Percentiles rank a stretch among this genome's conserved stretches.
These are phyloP conservation scores for Hypotaenidia okinawae DNA, from an alignment of 2,797 vertebrate genomes.

Conservation along the genomic window DNA sequence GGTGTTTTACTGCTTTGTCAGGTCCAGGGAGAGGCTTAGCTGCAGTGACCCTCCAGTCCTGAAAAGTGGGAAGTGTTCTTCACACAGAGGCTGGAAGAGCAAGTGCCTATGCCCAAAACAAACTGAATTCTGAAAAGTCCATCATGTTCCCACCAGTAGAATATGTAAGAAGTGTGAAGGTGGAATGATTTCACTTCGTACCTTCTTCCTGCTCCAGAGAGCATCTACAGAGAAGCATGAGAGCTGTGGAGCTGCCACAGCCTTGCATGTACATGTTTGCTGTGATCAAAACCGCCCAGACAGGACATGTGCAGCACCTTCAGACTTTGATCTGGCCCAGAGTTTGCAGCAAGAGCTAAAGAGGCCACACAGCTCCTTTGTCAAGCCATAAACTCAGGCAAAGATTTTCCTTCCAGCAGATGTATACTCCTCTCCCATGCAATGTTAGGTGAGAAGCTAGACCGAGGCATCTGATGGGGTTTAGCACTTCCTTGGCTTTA, in stretches of 20 bases:
- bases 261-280: background rate
- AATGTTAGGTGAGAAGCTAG: background rate
- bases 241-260: background rate
- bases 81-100: background rate
- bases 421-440: background rate
- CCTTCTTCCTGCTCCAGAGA: background rate
- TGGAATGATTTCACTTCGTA: background rate
- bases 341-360: background rate
- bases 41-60: background rate
- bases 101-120: background rate
- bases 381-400: background rate
- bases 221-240: background rate
- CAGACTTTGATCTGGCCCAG: background rate
- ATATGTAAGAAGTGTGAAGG: background rate
- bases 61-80: background rate
- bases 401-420: background rate
- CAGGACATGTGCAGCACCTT: background rate
- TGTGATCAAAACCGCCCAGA: background rate
- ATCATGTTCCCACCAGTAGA: background rate
- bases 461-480: background rate
- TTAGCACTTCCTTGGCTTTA: background rate
- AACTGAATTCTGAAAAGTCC: background rate
- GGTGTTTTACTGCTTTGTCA: background rate
- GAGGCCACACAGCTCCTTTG: background rate
- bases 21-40: background rate